Percentiles rank a stretch among this genome's conserved stretches.
These are phyloP conservation scores for Alethe castanea DNA, from an alignment of 2,113 vertebrate genomes.

Conservation along the genomic window DNA sequence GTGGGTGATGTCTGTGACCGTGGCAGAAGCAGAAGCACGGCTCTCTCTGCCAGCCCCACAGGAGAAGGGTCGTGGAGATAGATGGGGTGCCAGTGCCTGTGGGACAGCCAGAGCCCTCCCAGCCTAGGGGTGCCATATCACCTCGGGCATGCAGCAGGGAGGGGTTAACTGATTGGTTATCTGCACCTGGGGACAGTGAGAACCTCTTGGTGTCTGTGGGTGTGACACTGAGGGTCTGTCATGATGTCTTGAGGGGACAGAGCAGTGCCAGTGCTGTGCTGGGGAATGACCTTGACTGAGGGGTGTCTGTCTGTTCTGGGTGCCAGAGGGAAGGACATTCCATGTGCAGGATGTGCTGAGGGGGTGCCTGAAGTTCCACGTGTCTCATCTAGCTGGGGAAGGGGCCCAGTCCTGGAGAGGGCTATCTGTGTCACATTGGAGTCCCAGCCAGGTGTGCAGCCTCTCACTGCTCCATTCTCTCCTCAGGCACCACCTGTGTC, in stretches of 20 bases:
- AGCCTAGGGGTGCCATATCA: not conserved
- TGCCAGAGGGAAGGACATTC: not conserved
- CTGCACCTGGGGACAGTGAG: not conserved
- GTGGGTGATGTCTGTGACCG: accelerated
- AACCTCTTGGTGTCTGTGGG: not conserved
- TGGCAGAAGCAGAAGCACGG: not conserved
- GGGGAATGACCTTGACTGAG: not conserved
- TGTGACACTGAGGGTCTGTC: not conserved
- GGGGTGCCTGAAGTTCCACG: accelerated
- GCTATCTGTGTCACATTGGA: not conserved
- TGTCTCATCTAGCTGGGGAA: not conserved
- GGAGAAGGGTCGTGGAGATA: not conserved
- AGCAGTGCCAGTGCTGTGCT: not conserved
- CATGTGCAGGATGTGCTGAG: accelerated
- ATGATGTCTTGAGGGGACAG: not conserved
- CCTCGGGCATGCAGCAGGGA: accelerated
- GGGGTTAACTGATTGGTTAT: not conserved
- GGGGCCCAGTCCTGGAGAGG: not conserved
- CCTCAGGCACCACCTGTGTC: conserved; percentile 85
- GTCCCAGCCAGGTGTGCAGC: not conserved
- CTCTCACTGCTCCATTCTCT: not conserved
- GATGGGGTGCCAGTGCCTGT: accelerated
- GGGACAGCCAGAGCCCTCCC: not conserved
- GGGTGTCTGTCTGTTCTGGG: not conserved
- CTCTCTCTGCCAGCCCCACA: not conserved